A percentile compares a stretch with the other conserved stretches of the same genome.
phyloP scores from a whole-genome alignment of 2,113 vertebrate genomes.

The Gallinago media region DNA sequence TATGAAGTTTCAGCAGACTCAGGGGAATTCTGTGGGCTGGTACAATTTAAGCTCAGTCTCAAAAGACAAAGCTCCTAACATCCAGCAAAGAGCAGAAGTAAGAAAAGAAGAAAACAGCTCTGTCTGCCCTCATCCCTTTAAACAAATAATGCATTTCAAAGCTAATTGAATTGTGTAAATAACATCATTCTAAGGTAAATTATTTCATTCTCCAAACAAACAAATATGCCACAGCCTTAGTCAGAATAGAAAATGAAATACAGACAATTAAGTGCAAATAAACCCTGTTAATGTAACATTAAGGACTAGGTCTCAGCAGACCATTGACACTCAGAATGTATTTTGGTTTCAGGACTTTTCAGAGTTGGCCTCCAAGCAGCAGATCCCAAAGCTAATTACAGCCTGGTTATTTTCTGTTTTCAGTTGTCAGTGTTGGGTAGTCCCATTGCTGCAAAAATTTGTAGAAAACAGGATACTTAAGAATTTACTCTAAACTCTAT shows the following conservation, averaged over 20 bases:
- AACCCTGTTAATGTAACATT: neutral
- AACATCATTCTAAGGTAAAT: neutral
- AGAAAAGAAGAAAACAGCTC: neutral
- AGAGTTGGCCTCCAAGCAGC: neutral
- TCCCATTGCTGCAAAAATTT: neutral
- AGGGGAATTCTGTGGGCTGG: neutral
- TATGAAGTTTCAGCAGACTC: neutral
- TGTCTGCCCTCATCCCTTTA: neutral
- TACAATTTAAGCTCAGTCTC: neutral
- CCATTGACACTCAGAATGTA: neutral
- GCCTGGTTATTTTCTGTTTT: neutral
- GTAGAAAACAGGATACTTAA: neutral
- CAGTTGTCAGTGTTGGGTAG: neutral
- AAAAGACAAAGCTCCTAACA: neutral
- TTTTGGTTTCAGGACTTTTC: neutral
- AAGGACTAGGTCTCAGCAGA: neutral
- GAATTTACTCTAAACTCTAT: neutral
- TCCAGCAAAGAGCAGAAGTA: neutral
- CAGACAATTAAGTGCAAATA: neutral
- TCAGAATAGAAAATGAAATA: neutral
- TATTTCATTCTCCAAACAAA: constrained; percentile 1
- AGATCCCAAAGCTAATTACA: neutral
- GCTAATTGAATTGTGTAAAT: neutral
- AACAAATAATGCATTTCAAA: neutral
- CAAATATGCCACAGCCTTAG: neutral